These are phyloP conservation scores for Tenebrio molitor DNA, from an alignment of 1,140 invertebrate genomes.

Conservation along the genomic window DNA sequence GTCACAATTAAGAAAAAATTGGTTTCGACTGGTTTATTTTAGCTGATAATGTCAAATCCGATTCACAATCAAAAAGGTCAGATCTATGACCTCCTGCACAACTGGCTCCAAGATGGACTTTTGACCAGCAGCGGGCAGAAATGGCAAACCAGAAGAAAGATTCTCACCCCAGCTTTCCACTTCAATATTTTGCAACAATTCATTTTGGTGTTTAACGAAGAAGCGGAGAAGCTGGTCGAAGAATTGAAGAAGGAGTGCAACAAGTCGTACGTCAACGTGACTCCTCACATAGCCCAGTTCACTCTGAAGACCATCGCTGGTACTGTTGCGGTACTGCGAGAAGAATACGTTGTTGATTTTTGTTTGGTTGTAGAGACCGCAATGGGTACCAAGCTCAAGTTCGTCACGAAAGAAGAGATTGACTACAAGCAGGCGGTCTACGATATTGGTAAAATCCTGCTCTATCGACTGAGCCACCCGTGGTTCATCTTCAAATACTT, in stretches of 20 bases:
- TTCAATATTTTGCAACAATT: slow-evolving; percentile 83
- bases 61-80: slow-evolving; percentile 1
- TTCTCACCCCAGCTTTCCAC: slow-evolving; percentile 84
- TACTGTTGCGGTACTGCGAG: slow-evolving; percentile 48
- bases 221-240: slow-evolving; percentile 70
- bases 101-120: slow-evolving; percentile 77
- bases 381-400: slow-evolving; percentile 83
- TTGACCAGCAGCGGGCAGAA: slow-evolving; percentile 77
- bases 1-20: neutral
- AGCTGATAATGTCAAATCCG: neutral
- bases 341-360: neutral
- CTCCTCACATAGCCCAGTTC: slow-evolving; percentile 70
- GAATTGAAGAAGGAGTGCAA: slow-evolving; percentile 66
- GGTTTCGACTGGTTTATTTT: too few relatives aligned
- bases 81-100: neutral
- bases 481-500: too few relatives aligned
- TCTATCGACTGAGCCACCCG: too few relatives aligned
- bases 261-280: slow-evolving; percentile 68
- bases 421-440: slow-evolving; percentile 75
- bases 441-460: too few relatives aligned
- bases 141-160: slow-evolving; percentile 77
- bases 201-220: slow-evolving; percentile 74
- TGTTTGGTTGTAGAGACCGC: slow-evolving; percentile 77
- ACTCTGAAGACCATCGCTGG: slow-evolving; percentile 78
- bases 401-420: slow-evolving; percentile 70